Evolutionary conservation across 2,797 vertebrate species (phyloP), one percentile per base, ranked within the genome.

Genomic region (Chiroxiphia lanceolata): DNA sequence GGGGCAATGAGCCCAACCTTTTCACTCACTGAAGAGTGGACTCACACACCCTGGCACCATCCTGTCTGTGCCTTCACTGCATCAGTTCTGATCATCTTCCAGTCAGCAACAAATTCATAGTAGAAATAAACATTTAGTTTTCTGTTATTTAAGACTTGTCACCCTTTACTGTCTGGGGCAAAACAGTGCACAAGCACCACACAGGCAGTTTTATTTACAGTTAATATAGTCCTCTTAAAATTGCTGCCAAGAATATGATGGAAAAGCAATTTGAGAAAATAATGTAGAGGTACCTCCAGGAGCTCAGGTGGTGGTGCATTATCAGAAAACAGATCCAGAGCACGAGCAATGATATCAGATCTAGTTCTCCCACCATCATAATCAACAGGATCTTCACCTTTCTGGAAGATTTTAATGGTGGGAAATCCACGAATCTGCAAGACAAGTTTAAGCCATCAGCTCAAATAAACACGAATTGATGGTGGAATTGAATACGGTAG

Each of bases 371-470:
- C 99, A 64, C 99, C 99, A 19, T 99, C 98, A 84, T 99, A 99
- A 96, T 99, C 99, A 93, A 98, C 98, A 3, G 99, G 99, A 64
- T 99, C 98, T 92, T 99, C 99, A 53, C 99, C 99, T 98, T 99
- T 99, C 94, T 98, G 99, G 97, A 99, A 99, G 80, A 99, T 97
- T 98, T 99, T 99, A 96, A 99, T 99, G 54, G 99, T 99, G 86
- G 99, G 99, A 96, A 99, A 99, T 81, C 99, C 99, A 79, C 98
- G 98, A 91, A 99, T 98, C 99, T 99, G 88, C 83, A 97, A 94
- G 59, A 74, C 27, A 83, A 83, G 26, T 69, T 75, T 75, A 84
- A 89, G 26, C 6, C 50, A 77, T 68, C 25, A 83, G 44, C 51
- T 77, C 61, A 83, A 61, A 76, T 31, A 83, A 80, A 67, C 29